Conservation (phyloP, 1,140 invertebrate genomes). For the Nymphalis io region DNA sequence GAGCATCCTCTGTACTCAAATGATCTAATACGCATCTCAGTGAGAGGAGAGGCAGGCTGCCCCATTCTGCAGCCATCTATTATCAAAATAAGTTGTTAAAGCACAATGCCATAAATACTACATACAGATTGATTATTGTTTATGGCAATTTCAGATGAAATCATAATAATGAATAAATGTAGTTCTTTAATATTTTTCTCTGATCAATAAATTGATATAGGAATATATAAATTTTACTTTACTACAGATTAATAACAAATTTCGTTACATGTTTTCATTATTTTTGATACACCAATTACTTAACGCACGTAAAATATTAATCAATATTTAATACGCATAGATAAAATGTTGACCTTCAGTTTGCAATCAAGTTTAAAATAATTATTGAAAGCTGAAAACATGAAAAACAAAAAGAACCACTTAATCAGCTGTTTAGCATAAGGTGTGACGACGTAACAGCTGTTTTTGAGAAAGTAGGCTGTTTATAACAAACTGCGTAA, state of each 20-base stretch:
- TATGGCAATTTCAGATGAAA: no score
- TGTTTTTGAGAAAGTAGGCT: conserved; percentile 73
- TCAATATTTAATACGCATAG: conserved; percentile 4
- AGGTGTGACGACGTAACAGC: conserved; percentile 73
- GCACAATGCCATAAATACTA: background rate
- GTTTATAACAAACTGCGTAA: conserved; percentile 47
- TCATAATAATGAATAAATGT: no score
- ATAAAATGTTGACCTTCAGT: conserved; percentile 12
- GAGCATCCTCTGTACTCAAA: conserved; percentile 59
- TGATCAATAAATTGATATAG: no score
- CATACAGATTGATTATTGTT: no score
- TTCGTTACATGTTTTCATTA: no score
- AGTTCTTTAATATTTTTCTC: no score
- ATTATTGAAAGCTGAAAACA: background rate
- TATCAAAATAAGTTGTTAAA: background rate
- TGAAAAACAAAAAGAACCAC: conserved; percentile 36
- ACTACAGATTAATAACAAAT: no score
- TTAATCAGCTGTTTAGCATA: conserved; percentile 61
- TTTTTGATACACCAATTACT: background rate
- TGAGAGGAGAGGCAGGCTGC: conserved; percentile 61
- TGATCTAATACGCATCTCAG: conserved; percentile 60
- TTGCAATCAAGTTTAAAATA: background rate
- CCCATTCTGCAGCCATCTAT: conserved; percentile 64
- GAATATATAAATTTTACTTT: no score
- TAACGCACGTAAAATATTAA: background rate